These are phyloP conservation scores for Otolemur crassicaudatus DNA, from an alignment of 2,797 vertebrate genomes.

Conservation along the genomic window DNA sequence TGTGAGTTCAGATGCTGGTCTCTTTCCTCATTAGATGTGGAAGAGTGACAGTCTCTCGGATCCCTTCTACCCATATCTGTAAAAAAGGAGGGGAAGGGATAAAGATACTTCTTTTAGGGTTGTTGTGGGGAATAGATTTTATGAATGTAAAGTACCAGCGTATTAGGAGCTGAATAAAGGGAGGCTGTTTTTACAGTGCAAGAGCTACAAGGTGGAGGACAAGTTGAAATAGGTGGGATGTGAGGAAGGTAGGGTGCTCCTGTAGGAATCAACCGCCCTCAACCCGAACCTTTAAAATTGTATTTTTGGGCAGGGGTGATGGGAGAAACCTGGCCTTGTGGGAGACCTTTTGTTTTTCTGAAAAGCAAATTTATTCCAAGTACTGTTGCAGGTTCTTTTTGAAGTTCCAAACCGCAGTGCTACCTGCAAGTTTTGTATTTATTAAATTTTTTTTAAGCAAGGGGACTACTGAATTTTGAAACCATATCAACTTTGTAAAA, in stretches of 20 bases:
- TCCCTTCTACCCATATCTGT: background rate
- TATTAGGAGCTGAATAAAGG: slow-evolving; percentile 9
- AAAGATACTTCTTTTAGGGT: background rate
- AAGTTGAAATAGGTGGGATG: background rate
- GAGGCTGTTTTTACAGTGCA: background rate
- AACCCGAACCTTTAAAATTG: background rate
- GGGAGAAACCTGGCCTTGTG: background rate
- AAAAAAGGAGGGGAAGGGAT: background rate
- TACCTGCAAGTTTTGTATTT: background rate
- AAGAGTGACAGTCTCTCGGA: background rate
- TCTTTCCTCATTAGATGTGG: background rate
- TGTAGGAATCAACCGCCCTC: background rate
- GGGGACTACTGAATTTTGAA: background rate
- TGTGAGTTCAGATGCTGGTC: background rate
- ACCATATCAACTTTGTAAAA: slow-evolving; percentile 5
- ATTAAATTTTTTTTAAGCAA: background rate
- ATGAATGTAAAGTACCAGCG: background rate
- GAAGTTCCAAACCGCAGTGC: background rate
- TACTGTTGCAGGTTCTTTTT: background rate
- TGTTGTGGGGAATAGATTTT: slow-evolving; percentile 29
- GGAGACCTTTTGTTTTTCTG: slow-evolving; percentile 22
- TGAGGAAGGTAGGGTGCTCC: background rate
- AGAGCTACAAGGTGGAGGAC: background rate
- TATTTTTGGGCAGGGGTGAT: background rate
- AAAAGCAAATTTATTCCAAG: background rate